Evolutionary conservation across 2,113 vertebrate species (phyloP), one percentile per base, ranked within the genome.

Genomic region (Hippocampus abdominalis): DNA sequence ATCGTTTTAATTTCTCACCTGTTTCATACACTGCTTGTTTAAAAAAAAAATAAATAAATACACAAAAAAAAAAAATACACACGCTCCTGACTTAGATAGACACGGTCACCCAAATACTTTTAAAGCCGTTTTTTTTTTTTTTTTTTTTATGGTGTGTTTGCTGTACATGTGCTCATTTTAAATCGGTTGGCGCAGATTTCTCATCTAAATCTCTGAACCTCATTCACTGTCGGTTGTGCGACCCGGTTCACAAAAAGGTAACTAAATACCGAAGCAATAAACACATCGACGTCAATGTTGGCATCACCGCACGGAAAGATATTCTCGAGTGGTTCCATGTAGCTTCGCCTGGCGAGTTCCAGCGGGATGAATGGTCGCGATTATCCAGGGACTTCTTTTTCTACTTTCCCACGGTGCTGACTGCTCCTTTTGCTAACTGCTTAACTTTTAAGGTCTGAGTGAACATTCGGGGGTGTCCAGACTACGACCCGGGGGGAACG

Each of bases 261-360:
- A 88, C 81, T 81, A 74, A 87, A 90, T 89, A 85, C 81, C 82
- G 87, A 91, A 93, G 91, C 92, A 93, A 93, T 93, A 93, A 92
- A 87, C 69, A 75, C 88, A 89, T 89, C 73, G 87, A 82, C 87
- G 84, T 77, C 78, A 85, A 77, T 79, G 54, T 84, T 62, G 78
- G 10, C 32, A 36, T 36, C 77, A 78, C 84, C 6, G 57, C 29
- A 60, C 57, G 70, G 69, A 81, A 78, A 74, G 79, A 78, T 82
- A 83, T 79, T 82, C 81, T 77, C 87, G 84, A 76, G 76, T 88
- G 75, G 71, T 83, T 65, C 77, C 84, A 77, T 85, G 88, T 86
- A 88, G 86, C 85, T 83, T 85, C 74, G 79, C 79, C 72, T 36
- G 67, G 71, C 75, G 70, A 83, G 80, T 84, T 36, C 74, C 66